Evolutionary conservation across 2,888 invertebrate genomes (phyloP), one percentile per base, ranked within the genome.

Genomic region (Andricus curvator): DNA sequence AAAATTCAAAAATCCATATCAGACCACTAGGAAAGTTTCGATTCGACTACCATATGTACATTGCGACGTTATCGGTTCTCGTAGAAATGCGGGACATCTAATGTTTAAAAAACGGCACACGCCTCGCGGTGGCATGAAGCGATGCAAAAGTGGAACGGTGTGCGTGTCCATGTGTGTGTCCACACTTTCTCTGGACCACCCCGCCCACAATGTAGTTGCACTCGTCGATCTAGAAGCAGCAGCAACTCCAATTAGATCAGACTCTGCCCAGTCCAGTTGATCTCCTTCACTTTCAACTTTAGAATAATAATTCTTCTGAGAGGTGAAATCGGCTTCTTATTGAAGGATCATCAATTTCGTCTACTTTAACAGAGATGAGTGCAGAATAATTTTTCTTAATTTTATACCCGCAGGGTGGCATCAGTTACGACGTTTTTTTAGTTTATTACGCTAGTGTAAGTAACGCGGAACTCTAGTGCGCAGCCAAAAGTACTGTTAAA

Each of bases 141-240:
- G 84, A 85, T 81, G 82, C 51, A 48, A 70, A 48, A 48, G 70
- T 81, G 80, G 82, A 78, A 62, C 44, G 20, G 70, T 74, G 56
- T 74, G 70, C 70, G 70, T 74, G 56, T 51, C 56, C 70, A 56
- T 74, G 56, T 33, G 66, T 81, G 79, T 81, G 29, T 70, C 25
- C 51, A 37, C 51, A 70, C 70, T 92, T 92, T 92, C 92, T 92
- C 92, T 90, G 91, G 90, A 90, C 89, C 91, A 91, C 90, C 90
- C 90, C 92, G 92, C 91, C 92, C 91, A 91, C 92, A 88, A 90
- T 88, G 83, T 82, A 81, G 82, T 82, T 33, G 77, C 79, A 79
- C 79, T 84, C 83, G 84, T 84, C 65, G 64, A 83, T 83, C 81
- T 77, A 77, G 74, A 78, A 64, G 77, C 68, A 44, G 44, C 25